phyloP scores from a whole-genome alignment of 2,113 vertebrate genomes.

The Muscicapa adusta region DNA sequence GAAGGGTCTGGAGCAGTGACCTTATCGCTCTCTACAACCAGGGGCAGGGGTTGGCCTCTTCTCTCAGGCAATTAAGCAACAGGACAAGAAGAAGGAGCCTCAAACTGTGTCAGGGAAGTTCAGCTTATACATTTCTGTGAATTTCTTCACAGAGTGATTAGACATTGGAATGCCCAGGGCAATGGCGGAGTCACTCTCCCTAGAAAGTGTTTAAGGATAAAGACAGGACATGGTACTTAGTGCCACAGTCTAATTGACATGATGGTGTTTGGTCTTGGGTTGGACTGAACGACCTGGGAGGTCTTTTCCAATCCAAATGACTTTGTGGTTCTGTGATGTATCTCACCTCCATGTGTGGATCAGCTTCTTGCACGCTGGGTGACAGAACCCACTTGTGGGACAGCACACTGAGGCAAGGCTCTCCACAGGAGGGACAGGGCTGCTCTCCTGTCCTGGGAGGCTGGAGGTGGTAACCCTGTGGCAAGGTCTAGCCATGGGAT shows the following conservation, averaged over 20 bases:
- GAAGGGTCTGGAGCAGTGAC: not conserved
- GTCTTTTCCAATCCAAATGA: not conserved
- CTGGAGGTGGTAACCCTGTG: not conserved
- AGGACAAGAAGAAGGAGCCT: not conserved
- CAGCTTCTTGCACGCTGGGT: not conserved
- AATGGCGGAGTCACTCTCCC: not conserved
- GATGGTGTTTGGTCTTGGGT: not conserved
- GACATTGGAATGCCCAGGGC: not conserved
- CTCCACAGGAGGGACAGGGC: rapidly evolving
- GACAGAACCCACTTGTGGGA: not conserved
- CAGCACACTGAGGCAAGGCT: not conserved
- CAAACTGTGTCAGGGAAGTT: not conserved
- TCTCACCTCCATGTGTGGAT: not conserved
- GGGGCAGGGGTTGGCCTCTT: not conserved
- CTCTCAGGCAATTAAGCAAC: not conserved
- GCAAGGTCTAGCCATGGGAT: not conserved
- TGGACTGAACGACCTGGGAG: not conserved
- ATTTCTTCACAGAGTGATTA: not conserved
- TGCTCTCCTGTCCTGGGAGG: not conserved
- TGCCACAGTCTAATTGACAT: not conserved
- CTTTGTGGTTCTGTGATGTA: not conserved
- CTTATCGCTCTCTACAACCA: rapidly evolving
- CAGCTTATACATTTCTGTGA: rapidly evolving
- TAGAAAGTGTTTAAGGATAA: not conserved
- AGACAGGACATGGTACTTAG: rapidly evolving